Percentiles rank a stretch among this genome's conserved stretches.
phyloP scores from a whole-genome alignment of 2,113 vertebrate genomes.

The Anhinga rufa region DNA sequence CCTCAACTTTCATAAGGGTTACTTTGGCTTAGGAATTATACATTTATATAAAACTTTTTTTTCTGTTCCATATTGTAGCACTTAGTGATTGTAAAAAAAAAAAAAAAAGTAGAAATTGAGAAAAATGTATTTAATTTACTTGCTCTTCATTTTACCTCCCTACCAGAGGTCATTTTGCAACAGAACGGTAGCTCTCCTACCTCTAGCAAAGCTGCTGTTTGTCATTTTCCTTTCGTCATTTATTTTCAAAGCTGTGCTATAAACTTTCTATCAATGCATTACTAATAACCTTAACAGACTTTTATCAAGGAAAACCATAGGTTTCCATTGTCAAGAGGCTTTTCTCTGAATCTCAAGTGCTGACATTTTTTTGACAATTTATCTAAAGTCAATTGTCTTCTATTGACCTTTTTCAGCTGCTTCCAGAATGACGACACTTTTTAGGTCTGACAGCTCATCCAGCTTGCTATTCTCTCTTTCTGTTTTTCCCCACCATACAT shows the following conservation, averaged over 20 bases:
- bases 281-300: slow-evolving; percentile 35
- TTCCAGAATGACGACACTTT: slow-evolving; percentile 37
- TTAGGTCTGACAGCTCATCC: slow-evolving; percentile 43
- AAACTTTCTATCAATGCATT: slow-evolving; percentile 44
- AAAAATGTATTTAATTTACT: not conserved
- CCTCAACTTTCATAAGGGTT: not conserved
- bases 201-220: not conserved
- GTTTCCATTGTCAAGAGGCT: not conserved
- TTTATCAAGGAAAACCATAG: not conserved
- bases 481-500: not conserved
- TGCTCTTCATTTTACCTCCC: not conserved
- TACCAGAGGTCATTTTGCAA: not conserved
- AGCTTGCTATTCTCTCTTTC: not conserved
- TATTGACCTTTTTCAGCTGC: slow-evolving; percentile 51
- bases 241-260: slow-evolving; percentile 47
- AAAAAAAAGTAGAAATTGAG: not conserved
- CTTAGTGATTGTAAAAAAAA: not conserved
- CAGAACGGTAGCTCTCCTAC: not conserved
- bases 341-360: slow-evolving; percentile 3
- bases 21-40: not conserved
- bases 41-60: not conserved
- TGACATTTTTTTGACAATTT: slow-evolving; percentile 47
- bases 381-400: slow-evolving; percentile 58
- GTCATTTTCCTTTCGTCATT: slow-evolving; percentile 17
- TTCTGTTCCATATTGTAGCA: not conserved